Evolutionary conservation across 2,113 vertebrate genomes (phyloP), one percentile per base, ranked within the genome.

Genomic region (Nothoprocta perdicaria): DNA sequence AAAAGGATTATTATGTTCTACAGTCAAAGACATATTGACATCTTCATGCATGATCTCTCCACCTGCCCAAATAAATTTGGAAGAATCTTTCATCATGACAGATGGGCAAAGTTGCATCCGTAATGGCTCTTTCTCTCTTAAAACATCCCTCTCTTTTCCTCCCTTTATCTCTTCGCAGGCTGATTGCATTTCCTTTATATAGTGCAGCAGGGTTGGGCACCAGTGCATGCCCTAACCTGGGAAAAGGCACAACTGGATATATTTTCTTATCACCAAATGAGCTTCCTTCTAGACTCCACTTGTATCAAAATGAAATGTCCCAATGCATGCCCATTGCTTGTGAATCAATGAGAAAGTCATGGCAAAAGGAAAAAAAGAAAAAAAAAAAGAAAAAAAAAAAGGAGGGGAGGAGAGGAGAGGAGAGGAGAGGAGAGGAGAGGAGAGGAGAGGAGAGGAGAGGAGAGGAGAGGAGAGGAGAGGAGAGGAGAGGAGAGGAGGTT

Each of bases 21-120:
- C 53, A 94, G 57, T 76, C 78, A 90, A 89, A 93, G 72, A 84
- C 67, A 93, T 58, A 63, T 68, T 94, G 86, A 89, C 75, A 93
- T 89, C 88, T 90, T 93, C 90, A 92, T 90, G 86, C 74, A 86
- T 74, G 86, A 92, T 89, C 95, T 95, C 88, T 95, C 92, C 76
- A 93, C 80, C 89, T 65, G 69, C 62, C 77, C 79, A 96, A 85
- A 57, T 71, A 92, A 63, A 68, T 92, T 80, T 88, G 61, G 60
- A 92, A 92, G 72, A 65, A 29, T 60, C 84, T 91, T 95, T 89
- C 82, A 78, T 78, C 76, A 46, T 69, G 81, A 93, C 60, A 89
- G 85, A 77, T 75, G 19, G 63, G 61, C 31, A 80, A 89, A 65
- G 27, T 62, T 94, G 72, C 89, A 61, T 85, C 85, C 91, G 73